A percentile compares a stretch with the other conserved stretches of the same genome.
These are phyloP conservation scores for Norana najaformis DNA, from an alignment of 2,888 invertebrate species.

Conservation along the genomic window DNA sequence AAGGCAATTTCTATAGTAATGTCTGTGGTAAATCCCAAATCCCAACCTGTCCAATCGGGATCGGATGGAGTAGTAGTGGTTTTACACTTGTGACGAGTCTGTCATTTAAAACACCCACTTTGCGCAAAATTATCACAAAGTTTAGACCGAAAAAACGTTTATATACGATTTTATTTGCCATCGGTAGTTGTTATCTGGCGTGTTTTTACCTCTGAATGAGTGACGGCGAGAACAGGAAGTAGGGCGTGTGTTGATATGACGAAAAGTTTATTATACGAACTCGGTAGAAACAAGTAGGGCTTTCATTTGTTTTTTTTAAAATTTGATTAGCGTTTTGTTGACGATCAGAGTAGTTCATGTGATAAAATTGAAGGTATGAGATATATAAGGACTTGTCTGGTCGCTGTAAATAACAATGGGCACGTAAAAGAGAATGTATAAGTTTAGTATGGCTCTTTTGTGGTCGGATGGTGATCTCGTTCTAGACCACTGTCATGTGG, in stretches of 20 bases:
- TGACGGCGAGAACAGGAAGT: not conserved
- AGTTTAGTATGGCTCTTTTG: not conserved
- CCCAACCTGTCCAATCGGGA: no score
- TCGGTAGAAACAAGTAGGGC: not conserved
- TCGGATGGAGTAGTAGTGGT: not conserved
- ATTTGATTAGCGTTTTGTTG: not conserved
- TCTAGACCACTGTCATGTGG: not conserved
- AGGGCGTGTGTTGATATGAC: conserved; percentile 13
- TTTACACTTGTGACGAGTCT: not conserved
- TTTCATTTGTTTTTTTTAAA: not conserved
- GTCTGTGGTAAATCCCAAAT: not conserved
- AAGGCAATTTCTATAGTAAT: not conserved
- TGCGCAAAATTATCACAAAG: not conserved
- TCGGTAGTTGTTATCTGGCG: not conserved
- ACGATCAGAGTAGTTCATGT: not conserved
- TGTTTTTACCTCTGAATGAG: not conserved
- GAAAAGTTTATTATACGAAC: not conserved
- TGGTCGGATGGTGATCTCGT: not conserved
- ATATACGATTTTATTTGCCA: not conserved
- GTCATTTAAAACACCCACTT: not conserved
- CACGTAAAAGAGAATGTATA: not conserved
- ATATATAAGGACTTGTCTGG: not conserved
- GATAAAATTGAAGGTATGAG: not conserved
- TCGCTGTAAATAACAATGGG: not conserved
- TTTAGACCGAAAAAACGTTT: not conserved